Base-by-base conservation (phyloP, 2,113 vertebrate genomes). In the Otocyon megalotis region DNA sequence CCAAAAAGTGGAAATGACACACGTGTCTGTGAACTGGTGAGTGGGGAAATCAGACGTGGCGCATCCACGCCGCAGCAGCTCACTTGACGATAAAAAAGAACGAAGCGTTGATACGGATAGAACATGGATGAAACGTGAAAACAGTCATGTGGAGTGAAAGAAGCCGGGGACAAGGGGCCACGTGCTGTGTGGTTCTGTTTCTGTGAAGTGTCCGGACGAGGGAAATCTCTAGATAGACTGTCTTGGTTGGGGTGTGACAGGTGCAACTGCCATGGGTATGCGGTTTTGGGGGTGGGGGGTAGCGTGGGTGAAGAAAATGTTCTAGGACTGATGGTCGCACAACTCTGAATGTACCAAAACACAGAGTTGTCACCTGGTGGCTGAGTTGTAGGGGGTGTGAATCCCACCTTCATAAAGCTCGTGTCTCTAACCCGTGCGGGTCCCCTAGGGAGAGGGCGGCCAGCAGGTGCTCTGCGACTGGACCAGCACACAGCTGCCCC, bases 101-200 rank as follows among this genome's bases (percentile, higher is more conserved):
- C 72, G 53, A 72, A 83, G 3, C n/a, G 63, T 19, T 58, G 24
- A 54, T 8, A 86, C 4, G 74, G 12, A 20, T 62, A 88, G 13
- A 17, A 76, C 20, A 84, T 92, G 30, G 26, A 72, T 85, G 79
- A 90, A 76, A 5, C 28, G 80, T 94, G 56, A 95, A 89, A 89
- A 62, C 15, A 53, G 43, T 32, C 62, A 32, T 92, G 22, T 14
- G 50, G 80, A 94, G 43, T 92, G 20, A 81, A 88, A 79, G 12
- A 89, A 72, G 8, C 19, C 72, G 13, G 20, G 54, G 63, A 50
- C 28, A 50, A 80, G 91, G 88, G 89, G 53, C 22, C 16, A 83
- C 8, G 28, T 63, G 20, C 54, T 62, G 3, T 93, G 28, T 72
- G 56, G 35, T 77, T 50, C 69, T 85, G 32, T 50, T 32, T 54